These are phyloP conservation scores for Cryptophagus acutangulus DNA, from an alignment of 2,888 invertebrate genomes.

Conservation along the genomic window DNA sequence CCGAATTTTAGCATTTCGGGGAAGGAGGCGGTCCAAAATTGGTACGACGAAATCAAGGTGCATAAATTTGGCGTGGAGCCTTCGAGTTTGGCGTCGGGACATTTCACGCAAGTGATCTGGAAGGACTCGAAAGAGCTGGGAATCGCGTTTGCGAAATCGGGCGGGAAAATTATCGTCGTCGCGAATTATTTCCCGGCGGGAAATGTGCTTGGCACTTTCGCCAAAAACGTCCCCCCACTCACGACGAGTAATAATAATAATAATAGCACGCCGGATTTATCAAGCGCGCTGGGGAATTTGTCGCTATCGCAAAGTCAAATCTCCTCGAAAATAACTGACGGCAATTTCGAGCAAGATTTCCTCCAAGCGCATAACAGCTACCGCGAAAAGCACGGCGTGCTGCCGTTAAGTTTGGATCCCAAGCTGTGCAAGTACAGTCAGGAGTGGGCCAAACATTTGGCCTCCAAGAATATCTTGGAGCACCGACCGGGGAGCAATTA, in stretches of 20 bases:
- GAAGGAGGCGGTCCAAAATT: conserved; percentile 65
- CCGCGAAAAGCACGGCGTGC: conserved; percentile 64
- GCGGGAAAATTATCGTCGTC: conserved; percentile 77
- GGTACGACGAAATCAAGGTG: conserved; percentile 72
- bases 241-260: conserved; percentile 59
- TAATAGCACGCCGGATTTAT: conserved; percentile 15
- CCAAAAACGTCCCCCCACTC: conserved; percentile 66
- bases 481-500: conserved; percentile 74
- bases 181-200: conserved; percentile 88
- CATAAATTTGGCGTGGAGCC: conserved; percentile 66
- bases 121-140: conserved; percentile 69
- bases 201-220: conserved; percentile 70
- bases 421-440: conserved; percentile 63
- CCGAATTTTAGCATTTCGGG: conserved; percentile 61
- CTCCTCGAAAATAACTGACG: conserved; percentile 27
- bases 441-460: conserved; percentile 68
- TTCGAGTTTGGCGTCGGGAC: conserved; percentile 58
- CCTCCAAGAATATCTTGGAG: conserved; percentile 60
- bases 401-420: conserved; percentile 60
- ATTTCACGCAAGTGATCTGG: conserved; percentile 81
- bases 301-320: conserved; percentile 8
- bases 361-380: conserved; percentile 71
- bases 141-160: conserved; percentile 62
- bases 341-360: conserved; percentile 64
- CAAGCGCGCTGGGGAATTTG: conserved; percentile 12